These are phyloP conservation scores for Unio delphinus DNA, from an alignment of 2,888 invertebrate species.

Conservation along the genomic window DNA sequence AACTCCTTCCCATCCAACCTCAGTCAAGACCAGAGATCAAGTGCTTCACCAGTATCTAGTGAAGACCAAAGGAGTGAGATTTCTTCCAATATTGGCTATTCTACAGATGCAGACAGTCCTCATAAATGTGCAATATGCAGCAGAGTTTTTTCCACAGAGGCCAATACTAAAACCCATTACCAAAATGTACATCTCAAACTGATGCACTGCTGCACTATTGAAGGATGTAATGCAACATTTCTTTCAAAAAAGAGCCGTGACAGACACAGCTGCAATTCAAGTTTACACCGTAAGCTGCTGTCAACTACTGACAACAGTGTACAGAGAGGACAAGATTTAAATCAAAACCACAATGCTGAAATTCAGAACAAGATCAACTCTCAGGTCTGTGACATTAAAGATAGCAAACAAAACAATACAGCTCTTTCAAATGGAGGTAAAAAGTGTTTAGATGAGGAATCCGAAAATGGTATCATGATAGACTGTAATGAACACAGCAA, in stretches of 20 bases:
- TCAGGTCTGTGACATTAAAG: slow-evolving; percentile 14
- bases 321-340: slow-evolving; percentile 27
- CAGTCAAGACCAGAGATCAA: slow-evolving; percentile 8
- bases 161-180: slow-evolving; percentile 93
- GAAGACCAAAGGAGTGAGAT: slow-evolving; percentile 31
- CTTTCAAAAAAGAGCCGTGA: slow-evolving; percentile 94
- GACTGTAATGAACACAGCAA: slow-evolving; percentile 11
- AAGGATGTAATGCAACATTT: slow-evolving; percentile 95
- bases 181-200: slow-evolving; percentile 95
- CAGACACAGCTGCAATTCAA: slow-evolving; percentile 91
- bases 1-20: slow-evolving; percentile 6
- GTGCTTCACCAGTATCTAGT: slow-evolving; percentile 22
- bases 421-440: slow-evolving; percentile 20
- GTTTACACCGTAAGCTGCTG: slow-evolving; percentile 89
- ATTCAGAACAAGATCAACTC: slow-evolving; percentile 34
- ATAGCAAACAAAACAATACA: slow-evolving; percentile 20
- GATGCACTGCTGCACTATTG: slow-evolving; percentile 95
- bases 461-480: slow-evolving; percentile 19
- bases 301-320: slow-evolving; percentile 48
- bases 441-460: slow-evolving; percentile 29
- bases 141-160: slow-evolving; percentile 93
- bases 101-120: slow-evolving; percentile 92
- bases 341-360: slow-evolving; percentile 37
- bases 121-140: slow-evolving; percentile 92
- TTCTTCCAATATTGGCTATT: slow-evolving; percentile 78